Base-by-base conservation (phyloP, 1,140 invertebrate species). In the Chelonus insularis region DNA sequence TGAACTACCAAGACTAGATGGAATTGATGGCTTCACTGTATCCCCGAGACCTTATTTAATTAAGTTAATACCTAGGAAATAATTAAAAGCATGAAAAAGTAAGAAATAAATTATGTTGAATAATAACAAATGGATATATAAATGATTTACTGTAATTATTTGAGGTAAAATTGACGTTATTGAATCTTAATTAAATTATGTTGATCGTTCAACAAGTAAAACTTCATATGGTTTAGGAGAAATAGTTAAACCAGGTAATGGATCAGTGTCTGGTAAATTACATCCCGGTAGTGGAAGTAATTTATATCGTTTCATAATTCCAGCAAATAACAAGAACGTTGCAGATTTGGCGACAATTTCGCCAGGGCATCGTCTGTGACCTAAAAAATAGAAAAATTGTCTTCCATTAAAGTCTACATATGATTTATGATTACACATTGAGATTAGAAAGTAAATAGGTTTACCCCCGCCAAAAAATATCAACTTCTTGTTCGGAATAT, bases 351-450 rank as follows among this genome's bases (percentile, higher is more conserved):
- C 92, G 37, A 94, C 74, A 0, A 85, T 79, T 75, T 93, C 90
- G 1, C 92, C 92, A 0, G 90, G 85, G 71, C 93, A 94, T 60
- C 88, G 85, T 67, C 90, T 83, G 59, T 85, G 86, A 52, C 91
- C 91, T 92, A 75, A 34, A 83, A 82, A 66, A 32, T 25, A n/a
- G n/a, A n/a, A n/a, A n/a, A n/a, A n/a, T n/a, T n/a, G n/a, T n/a
- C n/a, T n/a, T n/a, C n/a, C n/a, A n/a, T n/a, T n/a, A n/a, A n/a
- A n/a, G n/a, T n/a, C n/a, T n/a, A n/a, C n/a, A n/a, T n/a, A n/a
- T n/a, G n/a, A n/a, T n/a, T n/a, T n/a, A n/a, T n/a, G n/a, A n/a
- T n/a, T n/a, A n/a, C n/a, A n/a, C n/a, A 39, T 39, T 4, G n/a
- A 39, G 1, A 39, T 39, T 12, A n/a, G 47, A 57, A 60, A 50